Base-by-base conservation (phyloP, 2,113 vertebrate species). In the Petaurus breviceps region DNA sequence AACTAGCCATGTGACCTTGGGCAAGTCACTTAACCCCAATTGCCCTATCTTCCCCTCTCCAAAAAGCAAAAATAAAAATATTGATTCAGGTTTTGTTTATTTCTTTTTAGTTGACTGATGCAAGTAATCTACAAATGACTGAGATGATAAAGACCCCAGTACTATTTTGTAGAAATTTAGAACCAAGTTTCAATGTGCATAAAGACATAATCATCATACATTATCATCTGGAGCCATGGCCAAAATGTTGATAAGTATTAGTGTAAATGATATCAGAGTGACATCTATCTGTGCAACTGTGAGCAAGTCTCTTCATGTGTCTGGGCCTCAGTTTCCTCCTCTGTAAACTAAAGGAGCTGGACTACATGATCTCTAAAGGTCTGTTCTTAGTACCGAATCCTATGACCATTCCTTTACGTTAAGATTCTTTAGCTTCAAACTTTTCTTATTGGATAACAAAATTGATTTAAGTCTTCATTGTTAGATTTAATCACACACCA, bases 381-480 rank as follows among this genome's bases (percentile, higher is more conserved):
- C 37, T 84, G 19, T 43, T 84, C 68, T 84, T 43, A 84, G n/a
- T 84, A 43, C n/a, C 43, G 68, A 84, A 84, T 84, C 68, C n/a
- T 84, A 43, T 84, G 19, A 43, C 14, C 7, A 0, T 84, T 84
- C 68, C 2, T 84, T 84, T 23, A 84, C 52, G 47, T 93, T 51
- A 52, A 94, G 94, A 89, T 14, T 95, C 92, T 26, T 89, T 3
- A 47, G 26, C 25, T 93, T 95, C 93, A 95, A 91, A 96, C 92
- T 95, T 43, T 95, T 91, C 11, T 28, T n/a, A 84, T n/a, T 23
- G 37, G 37, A 9, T 54, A 89, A 92, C 37, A 92, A 92, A 90
- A 92, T 89, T 96, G 91, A 94, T 89, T 49, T 12, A 8, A 24
- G 37, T 47, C 46, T 94, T 95, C 46, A 94, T 1, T 57, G 3